These are phyloP conservation scores for Brachyhypopomus gauderio DNA, from an alignment of 2,113 vertebrate species.

Conservation along the genomic window DNA sequence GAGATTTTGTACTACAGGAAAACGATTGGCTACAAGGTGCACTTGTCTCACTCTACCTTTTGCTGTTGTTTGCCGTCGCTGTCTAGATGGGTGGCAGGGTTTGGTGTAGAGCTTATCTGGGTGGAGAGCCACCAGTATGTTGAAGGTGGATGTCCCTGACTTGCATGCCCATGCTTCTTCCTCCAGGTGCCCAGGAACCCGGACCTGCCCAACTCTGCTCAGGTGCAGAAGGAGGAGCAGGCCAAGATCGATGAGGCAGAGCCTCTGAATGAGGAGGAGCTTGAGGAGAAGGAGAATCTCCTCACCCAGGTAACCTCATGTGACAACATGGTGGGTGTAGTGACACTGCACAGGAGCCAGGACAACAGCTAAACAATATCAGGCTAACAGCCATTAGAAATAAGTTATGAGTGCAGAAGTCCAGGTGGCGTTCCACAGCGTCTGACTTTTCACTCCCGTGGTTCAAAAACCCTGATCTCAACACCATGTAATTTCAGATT, in stretches of 20 bases:
- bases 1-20: conserved; percentile 98
- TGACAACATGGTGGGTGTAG: background rate
- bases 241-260: conserved; percentile 96
- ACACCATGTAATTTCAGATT: no score
- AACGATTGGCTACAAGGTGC: conserved; percentile 98
- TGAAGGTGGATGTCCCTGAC: background rate
- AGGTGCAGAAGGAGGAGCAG: conserved; percentile 95
- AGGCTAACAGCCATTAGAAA: no score
- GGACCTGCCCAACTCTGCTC: conserved; percentile 91
- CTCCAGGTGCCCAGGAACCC: conserved; percentile 92
- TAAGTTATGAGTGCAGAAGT: no score
- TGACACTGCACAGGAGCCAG: background rate
- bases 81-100: no score
- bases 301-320: conserved; percentile 85
- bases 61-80: no score
- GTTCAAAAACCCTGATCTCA: no score
- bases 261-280: conserved; percentile 91
- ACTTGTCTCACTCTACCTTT: background rate
- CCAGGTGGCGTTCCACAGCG: no score
- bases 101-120: no score
- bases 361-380: no score
- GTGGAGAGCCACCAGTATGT: no score
- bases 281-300: conserved; percentile 97
- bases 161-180: no score
- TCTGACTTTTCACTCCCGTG: no score